Evolutionary conservation across 2,113 vertebrate species (phyloP).

Genomic region (Arenaria interpres): DNA sequence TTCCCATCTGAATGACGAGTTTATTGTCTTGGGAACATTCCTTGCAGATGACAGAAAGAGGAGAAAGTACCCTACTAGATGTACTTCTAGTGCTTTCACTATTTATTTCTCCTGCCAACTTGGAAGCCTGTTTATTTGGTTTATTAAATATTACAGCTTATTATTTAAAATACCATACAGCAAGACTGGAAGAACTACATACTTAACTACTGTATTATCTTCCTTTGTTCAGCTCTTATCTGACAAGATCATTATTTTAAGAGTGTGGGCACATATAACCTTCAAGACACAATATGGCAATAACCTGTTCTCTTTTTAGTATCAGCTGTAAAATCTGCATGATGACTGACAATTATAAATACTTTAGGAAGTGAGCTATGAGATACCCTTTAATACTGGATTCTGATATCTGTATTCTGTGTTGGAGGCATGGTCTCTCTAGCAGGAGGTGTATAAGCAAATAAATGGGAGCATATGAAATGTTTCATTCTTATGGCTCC

Average conservation of each 20-base stretch:
- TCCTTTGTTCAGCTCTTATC: not conserved
- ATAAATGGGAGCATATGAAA: not conserved
- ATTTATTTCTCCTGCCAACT: not conserved
- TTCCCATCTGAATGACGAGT: not conserved
- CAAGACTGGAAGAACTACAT: not conserved
- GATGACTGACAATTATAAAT: not conserved
- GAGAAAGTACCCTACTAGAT: constrained; percentile 27
- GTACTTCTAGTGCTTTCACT: not conserved
- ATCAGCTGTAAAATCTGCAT: not conserved
- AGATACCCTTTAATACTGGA: not conserved
- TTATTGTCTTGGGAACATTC: constrained; percentile 31
- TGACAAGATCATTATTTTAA: not conserved
- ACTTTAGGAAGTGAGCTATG: not conserved
- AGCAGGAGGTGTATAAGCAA: not conserved
- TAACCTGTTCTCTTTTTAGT: not conserved
- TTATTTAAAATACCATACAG: not conserved
- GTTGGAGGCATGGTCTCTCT: not conserved
- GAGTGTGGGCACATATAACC: not conserved
- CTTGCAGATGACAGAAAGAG: constrained; percentile 16
- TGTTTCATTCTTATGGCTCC: not conserved
- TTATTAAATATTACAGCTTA: not conserved
- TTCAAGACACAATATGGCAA: not conserved
- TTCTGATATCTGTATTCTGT: not conserved
- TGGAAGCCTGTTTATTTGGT: not conserved
- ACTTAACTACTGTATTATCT: not conserved